phyloP scores from a whole-genome alignment of 2,888 invertebrate species.

The Sceliomorpha sp. region DNA sequence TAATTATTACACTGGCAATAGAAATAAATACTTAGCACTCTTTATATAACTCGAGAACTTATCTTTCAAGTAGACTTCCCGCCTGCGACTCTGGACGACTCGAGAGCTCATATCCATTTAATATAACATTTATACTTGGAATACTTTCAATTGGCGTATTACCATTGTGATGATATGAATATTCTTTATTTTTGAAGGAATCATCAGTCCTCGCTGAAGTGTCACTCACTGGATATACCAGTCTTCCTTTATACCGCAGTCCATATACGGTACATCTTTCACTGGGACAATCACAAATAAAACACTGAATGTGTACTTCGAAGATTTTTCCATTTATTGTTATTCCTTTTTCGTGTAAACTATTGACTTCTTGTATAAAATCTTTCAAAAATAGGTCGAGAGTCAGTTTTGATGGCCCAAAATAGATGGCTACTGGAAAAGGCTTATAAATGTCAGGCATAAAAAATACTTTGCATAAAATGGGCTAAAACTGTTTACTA shows the following conservation, averaged over 20 bases:
- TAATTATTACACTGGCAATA: no score
- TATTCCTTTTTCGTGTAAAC: slow-evolving; percentile 29
- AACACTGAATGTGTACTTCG: slow-evolving; percentile 39
- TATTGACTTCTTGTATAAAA: slow-evolving; percentile 41
- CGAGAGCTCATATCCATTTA: no score
- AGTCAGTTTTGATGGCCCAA: slow-evolving; percentile 31
- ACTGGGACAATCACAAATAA: slow-evolving; percentile 52
- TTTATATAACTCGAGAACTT: no score
- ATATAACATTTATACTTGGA: slow-evolving; percentile 26
- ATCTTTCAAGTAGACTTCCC: no score
- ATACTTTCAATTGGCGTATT: slow-evolving; percentile 32
- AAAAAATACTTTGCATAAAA: slow-evolving; percentile 33
- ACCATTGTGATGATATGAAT: slow-evolving; percentile 28
- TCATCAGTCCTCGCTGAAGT: slow-evolving; percentile 27
- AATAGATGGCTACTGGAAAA: slow-evolving; percentile 40
- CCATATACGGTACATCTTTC: slow-evolving; percentile 48
- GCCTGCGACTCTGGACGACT: no score
- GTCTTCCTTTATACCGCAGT: slow-evolving; percentile 8
- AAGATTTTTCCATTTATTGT: slow-evolving; percentile 18
- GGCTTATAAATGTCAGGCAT: slow-evolving; percentile 39
- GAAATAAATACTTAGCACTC: no score
- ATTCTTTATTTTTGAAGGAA: slow-evolving; percentile 35
- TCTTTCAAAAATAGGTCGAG: slow-evolving; percentile 28
- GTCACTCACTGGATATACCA: slow-evolving; percentile 16
- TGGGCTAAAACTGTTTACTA: slow-evolving; percentile 40